Percentiles rank a stretch among this genome's conserved stretches.
phyloP scores from a whole-genome alignment of 2,797 vertebrate genomes.

The Lutjanus argentimaculatus region DNA sequence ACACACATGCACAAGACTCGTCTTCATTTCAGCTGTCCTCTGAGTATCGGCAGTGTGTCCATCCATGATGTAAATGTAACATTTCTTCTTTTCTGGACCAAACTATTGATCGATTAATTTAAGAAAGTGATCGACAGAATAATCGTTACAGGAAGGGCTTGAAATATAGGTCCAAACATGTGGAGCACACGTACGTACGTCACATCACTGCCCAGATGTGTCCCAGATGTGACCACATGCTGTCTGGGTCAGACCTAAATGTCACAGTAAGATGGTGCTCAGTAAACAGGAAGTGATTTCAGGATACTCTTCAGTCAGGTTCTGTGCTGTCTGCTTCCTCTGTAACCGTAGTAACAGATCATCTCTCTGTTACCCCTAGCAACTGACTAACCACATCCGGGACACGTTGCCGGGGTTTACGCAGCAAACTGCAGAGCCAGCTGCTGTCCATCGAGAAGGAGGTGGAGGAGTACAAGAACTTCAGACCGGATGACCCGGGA shows the following conservation, averaged over 20 bases:
- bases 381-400: slow-evolving; percentile 98
- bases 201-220: no score
- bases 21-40: no score
- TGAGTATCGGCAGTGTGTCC: no score
- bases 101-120: no score
- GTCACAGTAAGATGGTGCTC: not conserved
- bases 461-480: slow-evolving; percentile 96
- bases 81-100: no score
- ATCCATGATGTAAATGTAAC: no score
- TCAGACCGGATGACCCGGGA: slow-evolving; percentile 93
- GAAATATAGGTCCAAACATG: no score
- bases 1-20: not conserved
- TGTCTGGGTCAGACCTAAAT: not conserved
- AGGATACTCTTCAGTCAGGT: not conserved
- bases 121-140: no score
- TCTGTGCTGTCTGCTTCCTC: not conserved
- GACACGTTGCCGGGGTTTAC: slow-evolving; percentile 93
- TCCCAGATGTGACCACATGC: not conserved
- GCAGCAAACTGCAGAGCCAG: slow-evolving; percentile 96
- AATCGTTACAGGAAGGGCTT: no score
- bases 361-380: slow-evolving; percentile 79
- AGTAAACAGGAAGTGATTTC: not conserved
- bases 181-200: no score
- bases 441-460: slow-evolving; percentile 98
- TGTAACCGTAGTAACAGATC: slow-evolving; percentile 5